Percentiles rank a stretch among this genome's conserved stretches.
Evolutionary conservation across 2,113 vertebrate species (phyloP).

Genomic region (Hylia prasina): DNA sequence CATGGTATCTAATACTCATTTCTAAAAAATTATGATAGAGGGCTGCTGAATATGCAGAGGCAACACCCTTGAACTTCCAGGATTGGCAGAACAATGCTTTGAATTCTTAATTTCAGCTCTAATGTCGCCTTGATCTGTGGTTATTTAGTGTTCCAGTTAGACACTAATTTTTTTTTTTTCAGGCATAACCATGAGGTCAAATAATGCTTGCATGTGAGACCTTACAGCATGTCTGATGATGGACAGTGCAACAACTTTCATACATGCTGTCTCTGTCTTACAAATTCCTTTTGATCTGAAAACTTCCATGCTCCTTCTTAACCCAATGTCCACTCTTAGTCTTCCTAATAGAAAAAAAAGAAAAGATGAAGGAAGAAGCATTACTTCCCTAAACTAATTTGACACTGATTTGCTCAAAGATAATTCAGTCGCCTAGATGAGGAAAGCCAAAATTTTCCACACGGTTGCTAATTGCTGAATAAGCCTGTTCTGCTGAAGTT

Average conservation of each 20-base stretch:
- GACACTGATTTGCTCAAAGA: neutral
- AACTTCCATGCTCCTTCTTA: neutral
- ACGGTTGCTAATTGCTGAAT: neutral
- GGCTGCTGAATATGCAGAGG: neutral
- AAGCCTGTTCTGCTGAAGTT: neutral
- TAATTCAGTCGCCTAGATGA: neutral
- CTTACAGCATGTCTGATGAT: neutral
- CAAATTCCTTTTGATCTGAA: neutral
- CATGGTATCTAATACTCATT: neutral
- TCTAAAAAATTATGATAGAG: neutral
- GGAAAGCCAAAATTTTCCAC: neutral
- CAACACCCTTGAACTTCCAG: neutral
- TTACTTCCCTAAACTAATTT: neutral
- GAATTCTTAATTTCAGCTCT: neutral
- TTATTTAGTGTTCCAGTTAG: neutral
- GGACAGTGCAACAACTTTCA: neutral
- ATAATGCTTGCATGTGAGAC: neutral
- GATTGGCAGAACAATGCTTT: neutral
- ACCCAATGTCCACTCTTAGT: neutral
- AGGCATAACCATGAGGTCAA: neutral
- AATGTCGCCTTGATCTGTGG: neutral
- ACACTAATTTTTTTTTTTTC: neutral
- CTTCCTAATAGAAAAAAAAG: neutral
- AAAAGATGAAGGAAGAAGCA: neutral
- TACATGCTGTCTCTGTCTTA: neutral